Base-by-base conservation (phyloP, 2,888 invertebrate genomes). In the Nemotelus nigrinus region DNA sequence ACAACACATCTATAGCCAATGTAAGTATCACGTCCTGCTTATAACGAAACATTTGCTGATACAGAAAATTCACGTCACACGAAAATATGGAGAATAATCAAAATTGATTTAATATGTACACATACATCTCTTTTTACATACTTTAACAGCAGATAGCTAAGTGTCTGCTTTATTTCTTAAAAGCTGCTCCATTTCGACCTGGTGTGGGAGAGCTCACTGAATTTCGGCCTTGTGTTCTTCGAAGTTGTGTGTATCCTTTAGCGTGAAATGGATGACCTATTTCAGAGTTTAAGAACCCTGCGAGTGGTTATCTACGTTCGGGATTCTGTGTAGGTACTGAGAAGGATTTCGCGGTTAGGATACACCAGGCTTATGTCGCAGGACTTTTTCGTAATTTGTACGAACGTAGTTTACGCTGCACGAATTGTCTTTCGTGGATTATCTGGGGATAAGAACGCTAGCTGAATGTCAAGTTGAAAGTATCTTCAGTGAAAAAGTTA, bases 351-450 rank as follows among this genome's bases (percentile, higher is more conserved):
- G 53, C 53, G 25, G 25, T 25, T 25, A 25, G 25, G 25, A 25
- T 25, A 25, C 25, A 25, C 25, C 25, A 25, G 25, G 25, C 25
- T 25, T 25, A 25, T 25, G 25, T 25, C 25, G 25, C 25, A 25
- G 25, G 25, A 25, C 25, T 25, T 25, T 25, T 25, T 25, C 25
- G 25, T 25, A 25, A 25, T 25, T 25, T 0, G 25, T 25, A 25
- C 25, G 6, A 50, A 8, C 5, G 50, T 1, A 7, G 50, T 67
- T 55, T 53, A 70, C 70, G 70, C 68, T 53, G 44, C 1, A 53
- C 8, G 55, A 70, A 70, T 70, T 70, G 70, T 70, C 70, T 70
- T 55, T 43, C 43, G 7, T 47, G 70, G 55, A 70, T 70, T 70
- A 70, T 7, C 8, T 6, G 45, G 4, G 47, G 65, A 65, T 65